Evolutionary conservation across 2,113 vertebrate genomes (phyloP).

Genomic region (Chrysemys picta): DNA sequence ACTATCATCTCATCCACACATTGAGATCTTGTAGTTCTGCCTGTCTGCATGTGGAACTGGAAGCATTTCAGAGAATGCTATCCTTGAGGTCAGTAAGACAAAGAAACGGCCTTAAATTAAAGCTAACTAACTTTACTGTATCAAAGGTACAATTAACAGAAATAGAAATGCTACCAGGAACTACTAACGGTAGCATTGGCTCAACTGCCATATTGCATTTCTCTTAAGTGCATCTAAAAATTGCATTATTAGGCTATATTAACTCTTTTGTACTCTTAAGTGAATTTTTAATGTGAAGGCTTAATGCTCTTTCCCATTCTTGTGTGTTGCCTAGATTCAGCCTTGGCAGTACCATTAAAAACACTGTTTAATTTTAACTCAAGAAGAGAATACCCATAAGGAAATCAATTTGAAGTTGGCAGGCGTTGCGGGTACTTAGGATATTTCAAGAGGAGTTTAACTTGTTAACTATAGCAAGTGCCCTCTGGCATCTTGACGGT

Average conservation of each 20-base stretch:
- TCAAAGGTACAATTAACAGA: not conserved
- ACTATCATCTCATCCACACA: too few species aligned
- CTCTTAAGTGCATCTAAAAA: not conserved
- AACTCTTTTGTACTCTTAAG: constrained; percentile 22
- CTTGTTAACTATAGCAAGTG: not conserved
- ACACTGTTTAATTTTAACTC: not conserved
- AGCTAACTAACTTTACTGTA: not conserved
- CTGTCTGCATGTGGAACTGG: too few species aligned
- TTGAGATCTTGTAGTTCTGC: too few species aligned
- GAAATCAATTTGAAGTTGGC: not conserved
- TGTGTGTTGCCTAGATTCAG: not conserved
- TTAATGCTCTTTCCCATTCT: not conserved
- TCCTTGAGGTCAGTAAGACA: not conserved
- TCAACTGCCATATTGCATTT: not conserved
- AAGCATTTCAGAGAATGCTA: too few species aligned
- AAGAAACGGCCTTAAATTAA: not conserved
- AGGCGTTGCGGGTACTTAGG: not conserved
- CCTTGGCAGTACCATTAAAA: not conserved
- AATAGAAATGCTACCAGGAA: not conserved
- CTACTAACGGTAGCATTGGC: not conserved
- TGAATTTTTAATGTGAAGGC: not conserved
- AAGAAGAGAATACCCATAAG: not conserved
- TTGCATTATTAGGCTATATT: not conserved
- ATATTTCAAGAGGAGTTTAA: not conserved
- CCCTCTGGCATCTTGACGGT: not conserved